Evolutionary conservation across 1,140 invertebrate species (phyloP).

Genomic region (Vollenhovia emeryi): DNA sequence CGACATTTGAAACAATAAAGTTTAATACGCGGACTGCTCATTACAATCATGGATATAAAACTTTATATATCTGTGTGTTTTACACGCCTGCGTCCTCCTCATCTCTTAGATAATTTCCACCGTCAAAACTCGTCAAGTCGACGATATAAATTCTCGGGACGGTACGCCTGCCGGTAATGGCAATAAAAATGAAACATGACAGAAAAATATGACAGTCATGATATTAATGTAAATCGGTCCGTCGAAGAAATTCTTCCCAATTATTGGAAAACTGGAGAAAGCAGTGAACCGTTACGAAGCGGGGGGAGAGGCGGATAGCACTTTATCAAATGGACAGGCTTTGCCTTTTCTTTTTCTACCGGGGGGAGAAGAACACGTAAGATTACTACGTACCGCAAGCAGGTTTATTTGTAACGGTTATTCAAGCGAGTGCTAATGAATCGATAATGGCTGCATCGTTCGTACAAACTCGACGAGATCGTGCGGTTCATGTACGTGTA

Average conservation of each 20-base stretch:
- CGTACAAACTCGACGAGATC: background rate
- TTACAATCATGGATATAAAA: conserved; percentile 6
- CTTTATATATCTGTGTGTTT: background rate
- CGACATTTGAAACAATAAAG: conserved; percentile 19
- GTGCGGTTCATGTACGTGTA: background rate
- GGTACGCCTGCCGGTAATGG: conserved; percentile 5
- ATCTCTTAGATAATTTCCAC: background rate
- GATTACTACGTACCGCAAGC: conserved; percentile 38
- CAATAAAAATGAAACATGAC: conserved; percentile 15
- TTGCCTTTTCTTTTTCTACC: conserved; percentile 32
- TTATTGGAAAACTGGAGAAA: conserved; percentile 61
- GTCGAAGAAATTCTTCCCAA: conserved; percentile 62
- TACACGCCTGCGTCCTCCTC: background rate
- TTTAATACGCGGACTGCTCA: background rate
- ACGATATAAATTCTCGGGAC: background rate
- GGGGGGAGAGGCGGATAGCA: background rate
- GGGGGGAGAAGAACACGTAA: conserved; percentile 49
- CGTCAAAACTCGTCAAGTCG: conserved; percentile 19
- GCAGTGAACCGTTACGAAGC: background rate
- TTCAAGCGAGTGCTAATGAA: conserved; percentile 37
- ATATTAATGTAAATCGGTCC: conserved; percentile 61
- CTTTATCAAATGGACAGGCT: conserved; percentile 58
- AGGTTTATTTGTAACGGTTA: conserved; percentile 45
- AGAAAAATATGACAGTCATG: conserved; percentile 54
- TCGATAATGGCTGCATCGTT: conserved; percentile 59